Evolutionary conservation across 2,888 invertebrate genomes (phyloP).

Genomic region (Caenorhabditis macrosperma): DNA sequence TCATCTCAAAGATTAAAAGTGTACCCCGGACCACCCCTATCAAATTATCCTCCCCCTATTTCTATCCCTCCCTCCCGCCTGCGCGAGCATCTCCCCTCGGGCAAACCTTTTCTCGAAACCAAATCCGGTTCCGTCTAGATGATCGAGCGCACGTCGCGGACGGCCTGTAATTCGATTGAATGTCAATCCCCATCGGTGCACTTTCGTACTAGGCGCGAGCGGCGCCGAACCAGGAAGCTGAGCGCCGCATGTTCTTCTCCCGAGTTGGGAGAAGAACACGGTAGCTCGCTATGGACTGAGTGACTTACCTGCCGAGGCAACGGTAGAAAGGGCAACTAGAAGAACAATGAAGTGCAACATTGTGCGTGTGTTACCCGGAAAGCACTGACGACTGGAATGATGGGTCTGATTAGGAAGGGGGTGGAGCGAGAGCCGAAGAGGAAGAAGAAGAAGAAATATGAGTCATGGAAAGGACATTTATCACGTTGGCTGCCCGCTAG

Average conservation of each 20-base stretch:
- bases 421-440: not conserved
- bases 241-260: no score
- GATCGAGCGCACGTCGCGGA: slow-evolving; percentile 58
- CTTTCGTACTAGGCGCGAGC: slow-evolving; percentile 44
- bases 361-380: slow-evolving; percentile 61
- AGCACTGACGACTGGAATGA: slow-evolving; percentile 59
- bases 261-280: no score
- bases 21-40: slow-evolving; percentile 25
- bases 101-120: slow-evolving; percentile 63
- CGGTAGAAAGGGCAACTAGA: slow-evolving; percentile 31
- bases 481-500: not conserved
- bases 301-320: slow-evolving; percentile 39
- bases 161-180: slow-evolving; percentile 54
- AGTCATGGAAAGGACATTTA: slow-evolving; percentile 27
- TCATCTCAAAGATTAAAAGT: slow-evolving; percentile 45
- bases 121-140: slow-evolving; percentile 65
- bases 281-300: not conserved
- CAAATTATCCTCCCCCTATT: slow-evolving; percentile 16
- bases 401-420: not conserved
- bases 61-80: not conserved
- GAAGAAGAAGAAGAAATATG: not conserved
- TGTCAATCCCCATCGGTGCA: slow-evolving; percentile 11
- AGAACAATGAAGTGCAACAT: slow-evolving; percentile 56
- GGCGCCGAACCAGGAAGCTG: slow-evolving; percentile 34
- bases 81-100: slow-evolving; percentile 1